Base-by-base conservation (phyloP, 2,797 vertebrate species). In the Pseudomugil gertrudae region DNA sequence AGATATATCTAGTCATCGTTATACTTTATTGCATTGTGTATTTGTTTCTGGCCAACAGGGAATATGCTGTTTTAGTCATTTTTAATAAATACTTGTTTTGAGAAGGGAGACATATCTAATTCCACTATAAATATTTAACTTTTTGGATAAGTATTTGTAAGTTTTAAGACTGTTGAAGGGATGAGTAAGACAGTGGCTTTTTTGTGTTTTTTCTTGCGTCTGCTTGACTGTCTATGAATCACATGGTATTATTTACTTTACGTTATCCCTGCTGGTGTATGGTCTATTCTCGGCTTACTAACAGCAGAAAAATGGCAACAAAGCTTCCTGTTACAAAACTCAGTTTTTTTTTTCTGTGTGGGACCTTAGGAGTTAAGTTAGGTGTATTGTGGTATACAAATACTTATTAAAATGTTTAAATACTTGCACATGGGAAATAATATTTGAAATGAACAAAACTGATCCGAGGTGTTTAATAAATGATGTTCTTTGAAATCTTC, bases 391-490 rank as follows among this genome's bases (percentile, higher is more conserved):
- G 47, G 47, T 13, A 26, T 24, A 7, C 15, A 29, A 29, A 29
- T 26, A n/a, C 48, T 29, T 52, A 29, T 29, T 29, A 7, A 29
- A 52, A 19, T 17, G 6, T 15, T 43, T 43, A n/a, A 26, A 51
- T 10, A 48, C 45, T 24, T 24, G 36, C n/a, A 57, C 17, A 7
- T 32, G 47, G 24, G 59, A 57, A 65, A 63, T 13, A 30, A 35
- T 19, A 56, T 35, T 57, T 38, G 19, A 10, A 51, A 47, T 8
- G 15, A 24, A 78, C 66, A 15, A 38, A 74, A 23, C 7, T 13
- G 15, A 50, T 58, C n/a, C 57, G 13, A 33, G 3, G 45, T 77
- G 54, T 68, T 62, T 9, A 84, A 85, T 87, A 80, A 85, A 89
- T 62, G 0, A 53, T 75, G 26, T n/a, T 50, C 32, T 53, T 77